These are phyloP conservation scores for Plagiodera versicolora DNA, from an alignment of 2,888 invertebrate species.

Conservation along the genomic window DNA sequence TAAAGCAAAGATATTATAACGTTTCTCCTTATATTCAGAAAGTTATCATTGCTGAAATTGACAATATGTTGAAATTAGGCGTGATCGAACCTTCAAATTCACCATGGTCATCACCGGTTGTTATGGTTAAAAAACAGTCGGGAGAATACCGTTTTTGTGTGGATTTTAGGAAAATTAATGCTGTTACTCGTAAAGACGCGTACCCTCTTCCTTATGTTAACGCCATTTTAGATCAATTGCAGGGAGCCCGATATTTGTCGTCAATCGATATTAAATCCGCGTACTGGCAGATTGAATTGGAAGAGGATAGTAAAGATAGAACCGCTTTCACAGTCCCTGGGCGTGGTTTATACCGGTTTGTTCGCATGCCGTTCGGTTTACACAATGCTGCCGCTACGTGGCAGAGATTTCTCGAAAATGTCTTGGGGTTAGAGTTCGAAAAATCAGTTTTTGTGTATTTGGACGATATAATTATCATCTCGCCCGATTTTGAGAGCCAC, in stretches of 20 bases:
- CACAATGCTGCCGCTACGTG: slow-evolving; percentile 10
- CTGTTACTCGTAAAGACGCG: slow-evolving; percentile 18
- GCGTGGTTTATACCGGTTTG: slow-evolving; percentile 15
- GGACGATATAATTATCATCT: slow-evolving; percentile 33
- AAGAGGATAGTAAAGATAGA: slow-evolving; percentile 20
- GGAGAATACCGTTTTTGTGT: slow-evolving; percentile 32
- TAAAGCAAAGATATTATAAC: slow-evolving; percentile 25
- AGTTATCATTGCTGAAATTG: slow-evolving; percentile 24
- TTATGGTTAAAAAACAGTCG: slow-evolving; percentile 43
- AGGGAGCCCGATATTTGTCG: slow-evolving; percentile 32
- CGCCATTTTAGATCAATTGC: not conserved
- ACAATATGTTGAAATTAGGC: slow-evolving; percentile 27
- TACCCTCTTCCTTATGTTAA: slow-evolving; percentile 21
- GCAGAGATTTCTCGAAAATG: not conserved
- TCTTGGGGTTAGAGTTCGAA: not conserved
- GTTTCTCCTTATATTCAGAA: slow-evolving; percentile 20
- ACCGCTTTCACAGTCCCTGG: slow-evolving; percentile 33
- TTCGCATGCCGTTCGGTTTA: slow-evolving; percentile 18
- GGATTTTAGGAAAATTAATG: slow-evolving; percentile 33
- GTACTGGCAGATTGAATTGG: slow-evolving; percentile 34
- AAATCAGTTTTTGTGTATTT: slow-evolving; percentile 17
- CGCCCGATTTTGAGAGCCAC: slow-evolving; percentile 27
- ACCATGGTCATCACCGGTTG: slow-evolving; percentile 39
- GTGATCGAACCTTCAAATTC: slow-evolving; percentile 31
- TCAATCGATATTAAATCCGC: slow-evolving; percentile 36